A percentile compares a stretch with the other conserved stretches of the same genome.
phyloP scores from a whole-genome alignment of 2,113 vertebrate genomes.

The Takifugu flavidus region DNA sequence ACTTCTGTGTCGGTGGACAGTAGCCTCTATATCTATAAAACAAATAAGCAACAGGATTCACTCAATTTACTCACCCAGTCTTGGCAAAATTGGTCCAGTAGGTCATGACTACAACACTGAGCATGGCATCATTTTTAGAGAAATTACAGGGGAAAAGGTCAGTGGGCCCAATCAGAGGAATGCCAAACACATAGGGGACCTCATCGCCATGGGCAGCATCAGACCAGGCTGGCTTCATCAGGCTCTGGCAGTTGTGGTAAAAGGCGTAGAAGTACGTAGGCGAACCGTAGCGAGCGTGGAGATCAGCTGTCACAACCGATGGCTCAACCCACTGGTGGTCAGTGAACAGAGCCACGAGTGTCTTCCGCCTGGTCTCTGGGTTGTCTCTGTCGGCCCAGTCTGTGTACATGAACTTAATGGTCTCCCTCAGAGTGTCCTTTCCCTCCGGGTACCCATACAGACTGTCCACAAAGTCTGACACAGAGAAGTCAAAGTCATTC shows the following conservation, averaged over 20 bases:
- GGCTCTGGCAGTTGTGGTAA: slow-evolving; percentile 99
- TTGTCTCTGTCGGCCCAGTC: slow-evolving; percentile 99
- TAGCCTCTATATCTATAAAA: neutral
- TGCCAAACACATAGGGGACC: slow-evolving; percentile 96
- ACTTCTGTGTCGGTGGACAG: too few species aligned
- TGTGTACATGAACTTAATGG: slow-evolving; percentile 99
- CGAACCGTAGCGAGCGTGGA: slow-evolving; percentile 95
- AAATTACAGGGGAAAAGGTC: slow-evolving; percentile 99
- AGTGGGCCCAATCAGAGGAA: slow-evolving; percentile 97
- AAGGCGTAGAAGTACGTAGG: slow-evolving; percentile 99
- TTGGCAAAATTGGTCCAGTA: slow-evolving; percentile 99
- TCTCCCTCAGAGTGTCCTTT: slow-evolving; percentile 94
- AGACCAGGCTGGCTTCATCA: slow-evolving; percentile 98
- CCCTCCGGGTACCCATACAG: slow-evolving; percentile 97
- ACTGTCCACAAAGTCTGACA: slow-evolving; percentile 98
- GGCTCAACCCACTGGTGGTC: slow-evolving; percentile 99
- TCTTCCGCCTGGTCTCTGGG: slow-evolving; percentile 94
- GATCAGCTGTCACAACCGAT: slow-evolving; percentile 92
- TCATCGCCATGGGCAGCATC: slow-evolving; percentile 97
- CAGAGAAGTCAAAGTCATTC: slow-evolving; percentile 96
- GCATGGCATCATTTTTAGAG: slow-evolving; percentile 98
- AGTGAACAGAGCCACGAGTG: slow-evolving; percentile 95
- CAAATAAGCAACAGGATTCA: neutral
- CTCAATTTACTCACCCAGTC: slow-evolving; percentile 85
- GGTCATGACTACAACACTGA: slow-evolving; percentile 98